A percentile compares a stretch with the other conserved stretches of the same genome.
Conservation (phyloP, 2,797 vertebrate species). For the Spinibarbus caldwelli region DNA sequence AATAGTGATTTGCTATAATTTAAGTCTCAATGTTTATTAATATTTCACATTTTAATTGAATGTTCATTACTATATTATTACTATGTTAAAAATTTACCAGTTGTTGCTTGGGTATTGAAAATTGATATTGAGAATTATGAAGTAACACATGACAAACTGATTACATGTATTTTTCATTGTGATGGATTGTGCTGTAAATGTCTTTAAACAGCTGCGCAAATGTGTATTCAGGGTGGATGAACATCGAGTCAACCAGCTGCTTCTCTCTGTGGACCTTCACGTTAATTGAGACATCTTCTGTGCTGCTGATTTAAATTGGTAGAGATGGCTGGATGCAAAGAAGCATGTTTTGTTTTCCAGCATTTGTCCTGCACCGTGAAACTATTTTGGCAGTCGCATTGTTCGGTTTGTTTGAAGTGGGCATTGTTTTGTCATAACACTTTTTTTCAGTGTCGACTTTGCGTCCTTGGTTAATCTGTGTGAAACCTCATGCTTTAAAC, state of each 20-base stretch:
- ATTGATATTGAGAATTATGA: not conserved
- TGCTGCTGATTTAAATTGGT: constrained; percentile 12
- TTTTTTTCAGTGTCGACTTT: not conserved
- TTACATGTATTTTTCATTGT: not conserved
- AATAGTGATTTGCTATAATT: not conserved
- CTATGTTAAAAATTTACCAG: not conserved
- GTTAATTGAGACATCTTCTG: not conserved
- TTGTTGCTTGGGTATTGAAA: not conserved
- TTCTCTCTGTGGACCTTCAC: not conserved
- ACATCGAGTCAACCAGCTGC: constrained; percentile 1
- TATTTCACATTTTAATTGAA: not conserved
- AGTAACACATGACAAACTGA: not conserved
- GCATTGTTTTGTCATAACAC: not conserved
- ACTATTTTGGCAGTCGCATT: not conserved
- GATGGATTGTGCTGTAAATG: not conserved
- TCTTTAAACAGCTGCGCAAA: not conserved
- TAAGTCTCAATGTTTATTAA: not conserved
- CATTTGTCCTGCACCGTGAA: not conserved
- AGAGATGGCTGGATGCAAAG: not conserved
- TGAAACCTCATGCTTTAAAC: not conserved
- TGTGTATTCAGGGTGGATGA: not conserved
- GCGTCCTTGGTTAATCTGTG: constrained; percentile 13
- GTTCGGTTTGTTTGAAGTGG: not conserved
- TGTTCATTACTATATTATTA: not conserved
- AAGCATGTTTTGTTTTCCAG: not conserved